Percentiles rank a stretch among this genome's conserved stretches.
These are phyloP conservation scores for Drosophila elegans DNA, from an alignment of 1,140 invertebrate species.

Conservation along the genomic window DNA sequence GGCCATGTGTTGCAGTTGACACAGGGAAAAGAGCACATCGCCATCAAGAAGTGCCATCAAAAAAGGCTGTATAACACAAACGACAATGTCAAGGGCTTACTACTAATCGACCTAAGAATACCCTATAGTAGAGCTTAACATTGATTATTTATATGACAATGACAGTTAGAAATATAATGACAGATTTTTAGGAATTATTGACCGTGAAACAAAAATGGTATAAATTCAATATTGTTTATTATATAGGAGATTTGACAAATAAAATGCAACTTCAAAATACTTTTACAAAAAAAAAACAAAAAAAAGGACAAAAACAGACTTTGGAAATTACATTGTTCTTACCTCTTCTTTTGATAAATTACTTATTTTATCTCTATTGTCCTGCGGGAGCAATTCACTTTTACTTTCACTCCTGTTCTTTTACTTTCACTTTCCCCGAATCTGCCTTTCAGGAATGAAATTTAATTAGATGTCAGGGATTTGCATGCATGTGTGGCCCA, in stretches of 20 bases:
- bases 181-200: too few relatives aligned
- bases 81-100: too few relatives aligned
- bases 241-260: too few relatives aligned
- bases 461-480: constrained; percentile 67
- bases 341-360: background rate
- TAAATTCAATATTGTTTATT: too few relatives aligned
- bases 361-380: background rate
- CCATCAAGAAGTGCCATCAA: constrained; percentile 9
- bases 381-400: background rate
- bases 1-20: constrained; percentile 30
- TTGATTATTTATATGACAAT: too few relatives aligned
- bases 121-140: background rate
- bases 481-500: constrained; percentile 46
- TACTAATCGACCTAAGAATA: background rate
- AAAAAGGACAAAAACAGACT: background rate
- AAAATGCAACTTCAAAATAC: too few relatives aligned
- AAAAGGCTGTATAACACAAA: background rate
- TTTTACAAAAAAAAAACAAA: too few relatives aligned
- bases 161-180: too few relatives aligned
- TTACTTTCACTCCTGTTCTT: background rate
- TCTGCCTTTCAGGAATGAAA: constrained; percentile 6
- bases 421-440: background rate
- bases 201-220: too few relatives aligned
- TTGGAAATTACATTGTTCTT: background rate
- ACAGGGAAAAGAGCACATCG: background rate